These are phyloP conservation scores for Scortum barcoo DNA, from an alignment of 2,113 vertebrate genomes.

Conservation along the genomic window DNA sequence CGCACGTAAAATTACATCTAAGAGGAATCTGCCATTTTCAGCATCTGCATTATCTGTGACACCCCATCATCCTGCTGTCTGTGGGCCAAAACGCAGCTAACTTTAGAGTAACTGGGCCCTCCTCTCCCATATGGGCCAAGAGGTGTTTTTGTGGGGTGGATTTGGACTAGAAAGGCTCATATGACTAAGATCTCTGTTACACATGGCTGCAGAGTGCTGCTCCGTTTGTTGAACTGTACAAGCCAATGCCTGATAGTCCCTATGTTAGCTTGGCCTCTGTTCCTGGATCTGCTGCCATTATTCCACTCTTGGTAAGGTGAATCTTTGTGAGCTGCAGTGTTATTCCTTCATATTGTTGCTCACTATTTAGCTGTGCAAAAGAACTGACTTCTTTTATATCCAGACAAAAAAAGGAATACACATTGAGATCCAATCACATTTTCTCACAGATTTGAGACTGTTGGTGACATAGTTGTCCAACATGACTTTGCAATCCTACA, in stretches of 20 bases:
- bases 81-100: slow-evolving; percentile 18
- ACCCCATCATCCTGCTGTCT: neutral
- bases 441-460: neutral
- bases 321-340: slow-evolving; percentile 5
- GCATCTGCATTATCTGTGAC: slow-evolving; percentile 7
- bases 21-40: neutral
- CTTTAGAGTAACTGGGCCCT: slow-evolving; percentile 3
- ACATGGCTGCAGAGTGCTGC: slow-evolving; percentile 59
- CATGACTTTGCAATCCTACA: no score
- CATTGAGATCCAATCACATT: no score
- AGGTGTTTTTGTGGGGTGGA: slow-evolving; percentile 33
- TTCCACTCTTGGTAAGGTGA: slow-evolving; percentile 49
- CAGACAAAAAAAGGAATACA: neutral
- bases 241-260: slow-evolving; percentile 61
- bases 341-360: slow-evolving; percentile 11
- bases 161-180: slow-evolving; percentile 47
- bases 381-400: neutral
- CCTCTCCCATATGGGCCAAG: neutral
- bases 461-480: no score
- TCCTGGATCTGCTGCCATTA: slow-evolving; percentile 47
- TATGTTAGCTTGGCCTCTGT: slow-evolving; percentile 44
- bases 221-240: slow-evolving; percentile 28
- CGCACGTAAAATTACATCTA: slow-evolving; percentile 1
- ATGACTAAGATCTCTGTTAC: slow-evolving; percentile 58
- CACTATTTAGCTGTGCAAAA: neutral